Conservation (phyloP, 2,113 vertebrate species). For the Tyrannus savana region DNA sequence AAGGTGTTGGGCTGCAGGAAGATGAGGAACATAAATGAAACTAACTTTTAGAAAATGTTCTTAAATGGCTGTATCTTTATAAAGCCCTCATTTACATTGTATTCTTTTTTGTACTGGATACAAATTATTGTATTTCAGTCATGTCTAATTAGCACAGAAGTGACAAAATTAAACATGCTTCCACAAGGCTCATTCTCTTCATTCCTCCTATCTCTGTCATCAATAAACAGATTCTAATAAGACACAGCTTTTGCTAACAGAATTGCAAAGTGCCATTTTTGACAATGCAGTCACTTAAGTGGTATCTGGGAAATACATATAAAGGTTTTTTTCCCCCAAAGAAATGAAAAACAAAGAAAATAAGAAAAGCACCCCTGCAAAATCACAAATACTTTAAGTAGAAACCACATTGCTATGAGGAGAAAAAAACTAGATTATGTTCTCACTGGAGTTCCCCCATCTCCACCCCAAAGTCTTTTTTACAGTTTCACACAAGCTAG, state of each 20-base stretch:
- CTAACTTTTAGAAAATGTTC: neutral
- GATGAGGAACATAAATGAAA: neutral
- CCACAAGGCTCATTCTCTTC: neutral
- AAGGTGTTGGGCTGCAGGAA: neutral
- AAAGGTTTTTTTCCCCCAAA: rapidly evolving
- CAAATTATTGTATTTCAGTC: neutral
- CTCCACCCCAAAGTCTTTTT: neutral
- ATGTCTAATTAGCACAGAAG: neutral
- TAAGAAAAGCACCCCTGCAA: neutral
- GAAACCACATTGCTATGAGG: neutral
- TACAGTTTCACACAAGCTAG: neutral
- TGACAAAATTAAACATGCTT: neutral
- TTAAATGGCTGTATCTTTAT: neutral
- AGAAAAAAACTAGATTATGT: neutral
- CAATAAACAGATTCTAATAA: neutral
- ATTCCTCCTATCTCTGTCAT: neutral
- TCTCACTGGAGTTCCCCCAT: neutral
- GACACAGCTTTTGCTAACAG: neutral
- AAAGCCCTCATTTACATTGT: neutral
- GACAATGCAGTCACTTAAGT: neutral
- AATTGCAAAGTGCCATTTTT: neutral
- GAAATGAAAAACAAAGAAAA: neutral
- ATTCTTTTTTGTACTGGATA: neutral
- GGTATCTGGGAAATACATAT: neutral
- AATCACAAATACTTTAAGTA: neutral